phyloP scores from a whole-genome alignment of 2,888 invertebrate species.

The Drosophila mimetica region DNA sequence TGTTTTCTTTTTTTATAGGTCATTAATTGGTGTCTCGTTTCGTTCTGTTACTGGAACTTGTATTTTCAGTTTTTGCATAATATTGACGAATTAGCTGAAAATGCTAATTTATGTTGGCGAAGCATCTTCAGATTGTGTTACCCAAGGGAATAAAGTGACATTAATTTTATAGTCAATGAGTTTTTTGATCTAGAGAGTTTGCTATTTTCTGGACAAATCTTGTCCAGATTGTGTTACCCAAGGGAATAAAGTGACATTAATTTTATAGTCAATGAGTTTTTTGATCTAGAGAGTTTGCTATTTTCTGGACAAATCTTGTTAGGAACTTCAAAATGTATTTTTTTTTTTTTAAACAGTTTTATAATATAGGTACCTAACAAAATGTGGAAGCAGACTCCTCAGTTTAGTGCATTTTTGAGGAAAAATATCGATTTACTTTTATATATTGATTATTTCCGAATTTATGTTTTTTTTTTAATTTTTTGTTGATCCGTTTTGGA shows the following conservation, averaged over 20 bases:
- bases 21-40: slow-evolving; percentile 39
- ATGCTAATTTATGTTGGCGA: slow-evolving; percentile 14
- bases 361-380: too few relatives aligned
- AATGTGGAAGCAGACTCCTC: too few relatives aligned
- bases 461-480: too few relatives aligned
- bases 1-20: slow-evolving; percentile 33
- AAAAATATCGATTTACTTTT: not conserved
- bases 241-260: slow-evolving; percentile 6
- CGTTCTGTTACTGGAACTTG: slow-evolving; percentile 32
- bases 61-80: slow-evolving; percentile 21
- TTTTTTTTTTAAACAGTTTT: too few relatives aligned
- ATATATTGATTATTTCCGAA: too few relatives aligned
- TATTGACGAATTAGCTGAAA: slow-evolving; percentile 27
- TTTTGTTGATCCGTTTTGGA: too few relatives aligned
- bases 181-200: not conserved
- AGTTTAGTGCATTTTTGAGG: too few relatives aligned
- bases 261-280: slow-evolving; percentile 8
- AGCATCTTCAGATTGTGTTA: not conserved
- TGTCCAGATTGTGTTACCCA: slow-evolving; percentile 3
- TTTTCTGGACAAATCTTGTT: not conserved
- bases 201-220: not conserved
- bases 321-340: too few relatives aligned
- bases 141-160: slow-evolving; percentile 4
- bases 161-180: slow-evolving; percentile 10
- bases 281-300: not conserved